Evolutionary conservation across 37 sponge, comb jelly and placozoan genomes (phyloP).

Genomic region (Mnemiopsis leidyi): DNA sequence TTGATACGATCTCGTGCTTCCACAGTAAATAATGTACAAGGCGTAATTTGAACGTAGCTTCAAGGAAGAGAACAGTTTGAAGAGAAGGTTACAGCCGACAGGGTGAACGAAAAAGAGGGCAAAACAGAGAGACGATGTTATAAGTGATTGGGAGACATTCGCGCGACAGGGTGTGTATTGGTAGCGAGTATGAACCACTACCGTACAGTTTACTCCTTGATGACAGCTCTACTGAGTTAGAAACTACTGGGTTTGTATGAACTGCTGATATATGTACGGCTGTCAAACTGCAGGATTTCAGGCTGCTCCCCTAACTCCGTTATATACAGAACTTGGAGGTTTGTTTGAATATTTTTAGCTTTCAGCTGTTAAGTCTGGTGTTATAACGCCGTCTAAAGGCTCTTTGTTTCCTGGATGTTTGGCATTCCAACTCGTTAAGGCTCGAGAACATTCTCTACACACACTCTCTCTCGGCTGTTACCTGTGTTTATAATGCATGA

Average conservation of each 20-base stretch:
- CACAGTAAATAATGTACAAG: no score
- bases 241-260: neutral
- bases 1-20: no score
- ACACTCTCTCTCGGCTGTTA: no score
- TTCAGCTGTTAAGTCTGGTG: neutral
- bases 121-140: neutral
- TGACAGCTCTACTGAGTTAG: neutral
- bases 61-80: no score
- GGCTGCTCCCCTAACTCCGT: neutral
- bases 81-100: no score
- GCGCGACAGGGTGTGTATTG: neutral
- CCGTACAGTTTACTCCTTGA: neutral
- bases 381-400: no score
- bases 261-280: neutral
- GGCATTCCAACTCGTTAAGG: neutral
- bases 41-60: no score
- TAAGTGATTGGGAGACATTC: neutral
- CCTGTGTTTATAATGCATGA: no score
- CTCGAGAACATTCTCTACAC: no score
- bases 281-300: neutral
- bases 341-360: neutral
- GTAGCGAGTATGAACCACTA: neutral
- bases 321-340: neutral
- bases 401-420: neutral
- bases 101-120: neutral